phyloP scores from a whole-genome alignment of 2,888 invertebrate species.

The Gastracanthus pulcherrimus region DNA sequence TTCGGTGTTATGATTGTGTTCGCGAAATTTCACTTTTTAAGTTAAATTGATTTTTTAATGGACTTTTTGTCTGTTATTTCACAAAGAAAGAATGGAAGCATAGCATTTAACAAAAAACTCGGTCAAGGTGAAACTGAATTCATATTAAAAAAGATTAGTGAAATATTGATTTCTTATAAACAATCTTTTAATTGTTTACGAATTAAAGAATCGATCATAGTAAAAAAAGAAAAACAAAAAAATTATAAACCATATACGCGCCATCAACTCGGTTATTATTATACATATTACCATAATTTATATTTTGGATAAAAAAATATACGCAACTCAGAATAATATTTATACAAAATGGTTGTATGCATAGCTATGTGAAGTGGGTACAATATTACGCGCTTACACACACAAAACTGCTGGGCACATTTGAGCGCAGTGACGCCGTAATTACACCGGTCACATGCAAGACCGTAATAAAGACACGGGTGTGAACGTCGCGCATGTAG shows the following conservation, averaged over 20 bases:
- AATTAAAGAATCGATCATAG: too few species aligned
- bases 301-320: neutral
- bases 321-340: neutral
- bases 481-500: conserved; percentile 15
- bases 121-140: neutral
- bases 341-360: neutral
- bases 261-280: too few species aligned
- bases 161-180: too few species aligned
- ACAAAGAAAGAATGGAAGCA: too few species aligned
- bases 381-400: neutral
- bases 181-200: too few species aligned
- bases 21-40: neutral
- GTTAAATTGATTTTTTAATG: neutral
- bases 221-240: too few species aligned
- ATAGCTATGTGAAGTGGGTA: neutral
- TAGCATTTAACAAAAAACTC: too few species aligned
- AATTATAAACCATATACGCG: too few species aligned
- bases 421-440: too few species aligned
- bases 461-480: neutral
- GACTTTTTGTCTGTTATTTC: too few species aligned
- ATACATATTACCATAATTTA: neutral
- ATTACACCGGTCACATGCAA: conserved; percentile 26
- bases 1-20: neutral
- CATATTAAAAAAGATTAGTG: neutral
- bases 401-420: neutral